Evolutionary conservation across 2,797 vertebrate genomes (phyloP).

Genomic region (Dromococcyx pavoninus): DNA sequence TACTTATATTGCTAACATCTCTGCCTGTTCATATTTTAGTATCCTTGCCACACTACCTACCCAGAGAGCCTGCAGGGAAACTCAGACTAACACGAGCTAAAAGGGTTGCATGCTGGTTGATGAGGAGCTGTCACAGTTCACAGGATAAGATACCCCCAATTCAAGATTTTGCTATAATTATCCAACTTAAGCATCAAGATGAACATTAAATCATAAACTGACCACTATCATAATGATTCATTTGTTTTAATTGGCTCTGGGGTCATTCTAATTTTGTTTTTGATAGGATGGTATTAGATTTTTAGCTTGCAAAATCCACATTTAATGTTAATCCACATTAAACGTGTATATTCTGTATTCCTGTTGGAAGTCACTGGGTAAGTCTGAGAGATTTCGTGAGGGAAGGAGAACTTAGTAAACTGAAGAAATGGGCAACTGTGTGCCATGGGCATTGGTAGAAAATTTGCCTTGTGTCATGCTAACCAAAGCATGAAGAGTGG

Average conservation of each 20-base stretch:
- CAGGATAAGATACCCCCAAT: not conserved
- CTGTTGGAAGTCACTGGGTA: not conserved
- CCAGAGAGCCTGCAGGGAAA: not conserved
- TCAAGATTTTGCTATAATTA: not conserved
- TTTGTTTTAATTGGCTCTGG: not conserved
- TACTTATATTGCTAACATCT: not conserved
- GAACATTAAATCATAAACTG: not conserved
- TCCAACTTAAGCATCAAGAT: not conserved
- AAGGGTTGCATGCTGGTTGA: not conserved
- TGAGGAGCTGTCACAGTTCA: not conserved
- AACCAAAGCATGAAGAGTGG: not conserved
- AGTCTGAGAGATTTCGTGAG: not conserved
- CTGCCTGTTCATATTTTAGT: not conserved
- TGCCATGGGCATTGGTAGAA: not conserved
- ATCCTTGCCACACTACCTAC: not conserved
- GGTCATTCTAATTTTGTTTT: not conserved
- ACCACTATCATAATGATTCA: not conserved
- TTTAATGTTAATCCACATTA: too few relatives aligned
- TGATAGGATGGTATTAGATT: not conserved
- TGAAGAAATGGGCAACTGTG: rapidly evolving
- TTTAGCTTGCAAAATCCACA: not conserved
- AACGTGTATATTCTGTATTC: not conserved
- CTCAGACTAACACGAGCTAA: not conserved
- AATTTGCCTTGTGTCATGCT: rapidly evolving
- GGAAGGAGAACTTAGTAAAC: not conserved